Base-by-base conservation (phyloP, 2,888 invertebrate genomes). In the Xestoiulus laeticollis region DNA sequence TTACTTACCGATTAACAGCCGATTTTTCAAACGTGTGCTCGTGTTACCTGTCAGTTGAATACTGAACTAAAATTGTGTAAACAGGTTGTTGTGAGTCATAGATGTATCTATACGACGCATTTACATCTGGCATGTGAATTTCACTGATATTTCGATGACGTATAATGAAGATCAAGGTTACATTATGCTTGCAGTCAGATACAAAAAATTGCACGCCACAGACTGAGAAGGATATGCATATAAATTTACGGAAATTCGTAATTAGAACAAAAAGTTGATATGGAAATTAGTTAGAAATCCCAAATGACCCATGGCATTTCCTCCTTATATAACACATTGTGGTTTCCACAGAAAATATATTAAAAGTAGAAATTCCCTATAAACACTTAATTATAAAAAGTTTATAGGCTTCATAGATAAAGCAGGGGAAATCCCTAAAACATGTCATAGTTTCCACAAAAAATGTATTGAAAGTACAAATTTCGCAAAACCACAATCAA, bases 121-220 rank as follows among this genome's bases (percentile, higher is more conserved):
- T 10, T 22, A n/a, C 59, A 59, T 6, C n/a, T 6, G 14, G n/a
- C 6, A 59, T 4, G n/a, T n/a, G 59, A 59, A n/a, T n/a, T 19
- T 19, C 22, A 14, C 78, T 78, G 78, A 78, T 78, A 78, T 22
- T 78, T 16, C 78, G 12, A 30, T 78, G 78, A 78, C 78, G 78
- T 78, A n/a, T n/a, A 30, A 26, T 78, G 78, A 78, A 78, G 30
- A 78, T 78, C 78, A 78, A 78, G 78, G 78, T 78, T 78, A 68
- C 68, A 68, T 22, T 78, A 1, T 38, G 5, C 8, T 30, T 78
- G 68, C 16, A 30, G 14, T 78, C 78, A 78, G 78, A 26, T 78
- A 10, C 30, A 2, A 30, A 26, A 10, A 30, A 78, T 78, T 30
- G 30, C 30, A 14, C 26, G 30, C 30, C 1, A 30, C 22, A 78